These are phyloP conservation scores for Drosophila obscura DNA, from an alignment of 1,140 invertebrate species.

Conservation along the genomic window DNA sequence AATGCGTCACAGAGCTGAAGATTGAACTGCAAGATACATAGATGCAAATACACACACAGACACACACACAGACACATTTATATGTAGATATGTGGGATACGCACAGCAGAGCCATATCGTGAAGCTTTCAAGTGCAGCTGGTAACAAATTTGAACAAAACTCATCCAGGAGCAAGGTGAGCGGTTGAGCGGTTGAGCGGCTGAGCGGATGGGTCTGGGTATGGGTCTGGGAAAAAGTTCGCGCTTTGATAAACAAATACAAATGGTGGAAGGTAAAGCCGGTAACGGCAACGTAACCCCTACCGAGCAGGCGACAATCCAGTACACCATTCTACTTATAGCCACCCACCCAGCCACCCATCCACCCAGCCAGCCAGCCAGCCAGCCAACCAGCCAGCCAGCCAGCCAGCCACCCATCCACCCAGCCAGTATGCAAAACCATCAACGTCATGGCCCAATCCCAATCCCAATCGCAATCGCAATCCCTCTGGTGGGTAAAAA, in stretches of 20 bases:
- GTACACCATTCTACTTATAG: slow-evolving; percentile 15
- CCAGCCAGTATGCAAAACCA: slow-evolving; percentile 32
- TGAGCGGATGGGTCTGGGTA: background rate
- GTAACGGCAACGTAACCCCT: slow-evolving; percentile 9
- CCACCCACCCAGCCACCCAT: background rate
- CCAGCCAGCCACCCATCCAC: background rate
- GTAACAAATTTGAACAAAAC: slow-evolving; percentile 60
- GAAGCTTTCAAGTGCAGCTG: slow-evolving; percentile 64
- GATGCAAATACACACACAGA: slow-evolving; percentile 4
- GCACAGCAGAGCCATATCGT: background rate
- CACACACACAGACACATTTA: slow-evolving; percentile 3
- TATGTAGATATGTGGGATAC: background rate
- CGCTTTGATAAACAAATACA: slow-evolving; percentile 79
- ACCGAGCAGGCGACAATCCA: slow-evolving; percentile 29
- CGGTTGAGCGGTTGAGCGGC: background rate
- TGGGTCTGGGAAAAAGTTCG: slow-evolving; percentile 43
- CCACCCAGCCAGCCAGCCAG: background rate
- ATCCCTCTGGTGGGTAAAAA: slow-evolving; percentile 32
- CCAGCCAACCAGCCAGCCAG: background rate
- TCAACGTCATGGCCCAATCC: slow-evolving; percentile 41
- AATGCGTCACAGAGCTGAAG: slow-evolving; percentile 49
- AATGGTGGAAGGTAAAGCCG: slow-evolving; percentile 45
- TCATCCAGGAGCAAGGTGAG: slow-evolving; percentile 1
- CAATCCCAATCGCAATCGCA: background rate
- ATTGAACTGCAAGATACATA: slow-evolving; percentile 48